phyloP scores from a whole-genome alignment of 2,888 invertebrate species.

The Neria commutata region DNA sequence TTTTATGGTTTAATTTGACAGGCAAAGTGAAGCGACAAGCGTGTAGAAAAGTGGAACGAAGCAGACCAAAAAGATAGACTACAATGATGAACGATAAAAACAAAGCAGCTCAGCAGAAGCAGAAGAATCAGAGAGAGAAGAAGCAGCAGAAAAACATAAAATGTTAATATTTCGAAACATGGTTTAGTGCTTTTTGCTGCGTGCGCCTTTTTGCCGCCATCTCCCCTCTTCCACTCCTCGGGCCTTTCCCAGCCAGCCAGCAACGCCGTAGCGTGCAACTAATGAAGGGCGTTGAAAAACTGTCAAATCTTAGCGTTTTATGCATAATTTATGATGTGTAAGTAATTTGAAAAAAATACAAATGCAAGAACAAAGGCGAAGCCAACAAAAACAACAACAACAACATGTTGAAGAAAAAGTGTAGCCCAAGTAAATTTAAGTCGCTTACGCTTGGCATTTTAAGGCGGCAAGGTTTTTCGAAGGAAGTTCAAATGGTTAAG shows the following conservation, averaged over 20 bases:
- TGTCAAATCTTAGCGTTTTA: slow-evolving; percentile 25
- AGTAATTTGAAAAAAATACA: no score
- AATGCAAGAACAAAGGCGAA: background rate
- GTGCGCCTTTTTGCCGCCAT: no score
- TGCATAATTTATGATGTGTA: slow-evolving; percentile 29
- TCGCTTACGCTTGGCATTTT: background rate
- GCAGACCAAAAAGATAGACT: background rate
- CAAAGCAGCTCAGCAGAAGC: background rate
- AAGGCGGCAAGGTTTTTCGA: no score
- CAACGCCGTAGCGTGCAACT: slow-evolving; percentile 26
- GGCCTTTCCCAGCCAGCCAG: no score
- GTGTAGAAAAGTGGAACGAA: background rate
- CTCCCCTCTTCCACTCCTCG: no score
- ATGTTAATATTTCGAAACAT: no score
- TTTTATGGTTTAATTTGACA: slow-evolving; percentile 21
- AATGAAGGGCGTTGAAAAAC: slow-evolving; percentile 33
- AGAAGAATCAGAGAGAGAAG: background rate
- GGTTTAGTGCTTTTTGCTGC: no score
- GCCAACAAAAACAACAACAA: background rate
- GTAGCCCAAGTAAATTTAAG: background rate
- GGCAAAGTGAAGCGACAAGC: background rate
- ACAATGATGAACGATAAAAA: background rate
- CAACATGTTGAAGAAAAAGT: background rate
- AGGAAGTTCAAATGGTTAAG: background rate
- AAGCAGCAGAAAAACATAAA: background rate